These are phyloP conservation scores for Trisateles emortualis DNA, from an alignment of 2,888 invertebrate genomes.

Conservation along the genomic window DNA sequence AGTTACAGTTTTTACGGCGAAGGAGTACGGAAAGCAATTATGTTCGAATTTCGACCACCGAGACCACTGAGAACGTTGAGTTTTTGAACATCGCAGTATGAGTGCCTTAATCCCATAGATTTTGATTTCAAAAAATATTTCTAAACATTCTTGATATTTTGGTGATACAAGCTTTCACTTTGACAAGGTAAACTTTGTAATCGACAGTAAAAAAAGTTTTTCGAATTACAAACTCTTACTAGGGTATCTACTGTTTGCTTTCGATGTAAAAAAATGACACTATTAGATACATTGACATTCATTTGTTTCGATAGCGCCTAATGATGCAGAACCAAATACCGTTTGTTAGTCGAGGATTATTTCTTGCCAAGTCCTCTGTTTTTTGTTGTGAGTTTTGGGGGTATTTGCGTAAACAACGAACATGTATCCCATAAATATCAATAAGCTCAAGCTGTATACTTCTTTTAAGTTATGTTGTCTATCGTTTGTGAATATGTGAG, in stretches of 20 bases:
- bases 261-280: slow-evolving; percentile 21
- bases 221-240: too few relatives aligned
- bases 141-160: too few relatives aligned
- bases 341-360: slow-evolving; percentile 38
- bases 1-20: too few relatives aligned
- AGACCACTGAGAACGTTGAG: too few relatives aligned
- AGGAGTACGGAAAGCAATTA: too few relatives aligned
- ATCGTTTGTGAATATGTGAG: not conserved
- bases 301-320: slow-evolving; percentile 21
- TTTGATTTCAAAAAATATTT: too few relatives aligned
- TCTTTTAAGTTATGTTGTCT: not conserved
- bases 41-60: too few relatives aligned
- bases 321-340: slow-evolving; percentile 27
- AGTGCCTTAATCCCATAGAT: too few relatives aligned
- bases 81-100: too few relatives aligned
- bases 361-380: slow-evolving; percentile 20
- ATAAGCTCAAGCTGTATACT: not conserved
- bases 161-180: too few relatives aligned
- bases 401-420: slow-evolving; percentile 5
- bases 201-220: too few relatives aligned
- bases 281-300: slow-evolving; percentile 21
- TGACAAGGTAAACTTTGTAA: too few relatives aligned
- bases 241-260: not conserved
- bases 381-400: slow-evolving; percentile 12
- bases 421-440: slow-evolving; percentile 1